phyloP scores from a whole-genome alignment of 2,797 vertebrate species.

The Vipera latastei region DNA sequence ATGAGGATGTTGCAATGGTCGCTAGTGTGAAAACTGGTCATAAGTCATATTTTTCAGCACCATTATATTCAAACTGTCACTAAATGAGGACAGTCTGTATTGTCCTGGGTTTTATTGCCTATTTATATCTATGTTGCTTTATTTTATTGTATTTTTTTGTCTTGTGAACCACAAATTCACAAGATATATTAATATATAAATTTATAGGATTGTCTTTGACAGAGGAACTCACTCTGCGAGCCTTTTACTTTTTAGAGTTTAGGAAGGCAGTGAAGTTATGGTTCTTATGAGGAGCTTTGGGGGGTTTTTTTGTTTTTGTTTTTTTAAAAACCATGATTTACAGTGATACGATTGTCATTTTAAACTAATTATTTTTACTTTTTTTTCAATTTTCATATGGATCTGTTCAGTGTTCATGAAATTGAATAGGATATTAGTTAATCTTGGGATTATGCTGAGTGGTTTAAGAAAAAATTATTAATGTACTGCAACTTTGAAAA shows the following conservation, averaged over 20 bases:
- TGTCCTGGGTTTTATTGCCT: not conserved
- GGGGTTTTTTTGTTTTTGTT: not conserved
- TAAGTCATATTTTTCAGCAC: not conserved
- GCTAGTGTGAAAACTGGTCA: not conserved
- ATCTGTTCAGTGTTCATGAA: not conserved
- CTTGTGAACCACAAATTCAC: not conserved
- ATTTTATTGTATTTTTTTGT: not conserved
- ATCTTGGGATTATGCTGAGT: not conserved
- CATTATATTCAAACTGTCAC: not conserved
- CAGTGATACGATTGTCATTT: not conserved
- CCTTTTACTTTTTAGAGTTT: not conserved
- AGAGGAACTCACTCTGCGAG: not conserved
- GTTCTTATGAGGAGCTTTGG: not conserved
- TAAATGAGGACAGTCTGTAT: not conserved
- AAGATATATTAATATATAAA: not conserved
- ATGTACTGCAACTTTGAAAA: not conserved
- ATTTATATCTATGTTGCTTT: not conserved
- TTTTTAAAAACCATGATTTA: not conserved
- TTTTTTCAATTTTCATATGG: not conserved
- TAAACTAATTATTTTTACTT: not conserved
- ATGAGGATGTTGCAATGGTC: not conserved
- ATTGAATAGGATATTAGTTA: not conserved
- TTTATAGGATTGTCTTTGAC: not conserved
- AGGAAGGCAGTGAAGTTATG: not conserved
- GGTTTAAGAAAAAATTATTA: not conserved